phyloP scores from a whole-genome alignment of 2,888 invertebrate genomes.

The Cacoxenus indagator region DNA sequence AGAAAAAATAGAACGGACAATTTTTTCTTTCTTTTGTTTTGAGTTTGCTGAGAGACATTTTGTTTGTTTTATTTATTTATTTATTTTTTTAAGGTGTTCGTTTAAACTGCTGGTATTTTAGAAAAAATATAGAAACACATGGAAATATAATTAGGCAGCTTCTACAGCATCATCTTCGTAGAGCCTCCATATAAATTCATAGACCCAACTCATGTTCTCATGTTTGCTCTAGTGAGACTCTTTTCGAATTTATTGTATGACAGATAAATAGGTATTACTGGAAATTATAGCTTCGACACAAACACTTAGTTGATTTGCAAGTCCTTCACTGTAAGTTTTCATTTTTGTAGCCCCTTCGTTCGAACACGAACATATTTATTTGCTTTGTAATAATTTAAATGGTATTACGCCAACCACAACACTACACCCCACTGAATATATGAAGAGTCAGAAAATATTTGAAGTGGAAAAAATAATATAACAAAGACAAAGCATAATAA shows the following conservation, averaged over 20 bases:
- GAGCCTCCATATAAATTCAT: not conserved
- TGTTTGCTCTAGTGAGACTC: not conserved
- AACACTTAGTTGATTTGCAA: not conserved
- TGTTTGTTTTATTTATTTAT: conserved; percentile 25
- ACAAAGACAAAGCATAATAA: not conserved
- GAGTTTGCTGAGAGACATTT: conserved; percentile 9
- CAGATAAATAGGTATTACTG: not conserved
- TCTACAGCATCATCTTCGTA: no score
- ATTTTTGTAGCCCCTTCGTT: not conserved
- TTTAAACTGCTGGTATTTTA: conserved; percentile 6
- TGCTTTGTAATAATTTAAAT: not conserved
- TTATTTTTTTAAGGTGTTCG: conserved; percentile 7
- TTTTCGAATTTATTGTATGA: not conserved
- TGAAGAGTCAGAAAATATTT: not conserved
- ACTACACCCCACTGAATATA: not conserved
- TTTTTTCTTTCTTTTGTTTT: conserved; percentile 28
- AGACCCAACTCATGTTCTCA: not conserved
- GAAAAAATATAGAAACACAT: not conserved
- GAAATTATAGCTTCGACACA: not conserved
- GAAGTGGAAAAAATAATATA: not conserved
- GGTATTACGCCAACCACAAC: not conserved
- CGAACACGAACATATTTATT: not conserved
- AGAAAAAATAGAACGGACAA: no score
- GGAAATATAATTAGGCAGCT: not conserved
- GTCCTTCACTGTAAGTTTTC: not conserved